Base-by-base conservation (phyloP, 2,888 invertebrate species). In the Noctua comes region DNA sequence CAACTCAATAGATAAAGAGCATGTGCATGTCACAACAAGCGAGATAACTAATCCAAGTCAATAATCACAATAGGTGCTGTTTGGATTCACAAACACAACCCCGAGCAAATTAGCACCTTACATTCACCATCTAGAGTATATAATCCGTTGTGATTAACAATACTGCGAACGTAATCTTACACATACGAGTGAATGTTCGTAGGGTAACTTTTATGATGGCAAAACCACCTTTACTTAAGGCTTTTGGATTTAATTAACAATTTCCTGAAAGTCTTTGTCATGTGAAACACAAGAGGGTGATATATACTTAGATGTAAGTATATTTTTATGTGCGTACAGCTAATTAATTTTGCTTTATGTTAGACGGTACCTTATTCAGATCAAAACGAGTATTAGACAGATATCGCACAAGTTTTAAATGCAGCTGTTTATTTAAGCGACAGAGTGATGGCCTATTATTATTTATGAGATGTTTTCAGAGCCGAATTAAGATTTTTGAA, bases 181-280 rank as follows among this genome's bases (percentile, higher is more conserved):
- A 87, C 83, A 89, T 89, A 91, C 90, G 90, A 86, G 86, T 91
- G 88, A 90, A 92, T 91, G 91, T 89, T 92, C 88, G 87, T 88
- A 87, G 86, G 89, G 90, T 88, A 94, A 94, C 92, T 94, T 94
- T 94, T 94, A 94, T 92, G 93, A 91, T 92, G 91, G 92, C 90
- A 91, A 91, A 92, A 93, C 93, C 93, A 93, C 91, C 91, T 93
- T 92, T 91, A 90, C 92, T 91, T 91, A 91, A 90, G 90, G 90
- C 91, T 90, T 88, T 91, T 91, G 91, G 91, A 93, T 93, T 95
- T 95, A 95, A 94, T 95, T 94, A 94, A 93, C 91, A 91, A 93
- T 93, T 92, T 92, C 91, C 91, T 91, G 87, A 89, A 92, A 91
- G 90, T 91, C 91, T 90, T 91, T 91, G 90, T 92, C 90, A 90